Base-by-base conservation (phyloP, 1,140 invertebrate species). In the Dendrolimus punctatus region DNA sequence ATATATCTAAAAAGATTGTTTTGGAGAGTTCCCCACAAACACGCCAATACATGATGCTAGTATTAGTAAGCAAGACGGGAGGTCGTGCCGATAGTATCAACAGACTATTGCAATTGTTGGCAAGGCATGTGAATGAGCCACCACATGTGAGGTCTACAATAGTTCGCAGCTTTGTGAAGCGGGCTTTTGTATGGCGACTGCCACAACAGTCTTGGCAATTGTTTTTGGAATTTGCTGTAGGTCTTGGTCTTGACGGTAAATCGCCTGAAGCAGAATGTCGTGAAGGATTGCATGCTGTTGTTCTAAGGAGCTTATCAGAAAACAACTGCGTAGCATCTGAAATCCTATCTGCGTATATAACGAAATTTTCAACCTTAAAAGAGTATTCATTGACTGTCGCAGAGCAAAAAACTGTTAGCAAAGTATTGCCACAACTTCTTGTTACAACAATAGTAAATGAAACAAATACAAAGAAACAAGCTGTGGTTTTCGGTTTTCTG, bases 31-130 rank as follows among this genome's bases (percentile, higher is more conserved):
- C 63, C 2, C 50, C 66, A 2, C 56, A 79, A 41, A 71, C 64
- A 6, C 59, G 80, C 9, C 61, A 71, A 10, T 70, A 69, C 45
- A 79, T 80, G 46, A 61, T 80, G 43, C 55, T 79, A 3, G 76
- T 83, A 5, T 58, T 83, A 10, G 68, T 83, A 4, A 83, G 77
- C 60, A 83, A 83, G 56, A 68, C 62, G 41, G 76, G 76, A 8
- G 65, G 69, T 5, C 56, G 64, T 36, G 54, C 59, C 7, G 57
- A 63, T 6, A 60, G 66, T 42, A 57, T 80, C 5, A 57, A 62
- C 36, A 64, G 63, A 46, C 55, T 83, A 40, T 41, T 83, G n/a
- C 57, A 58, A 37, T 64, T 73, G 3, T 42, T 80, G 6, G 53
- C 5, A 48, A 61, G 23, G 23, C 68, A 76, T 49, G 60, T 6